phyloP scores from a whole-genome alignment of 2,888 invertebrate species.

The Euplexia lucipara region DNA sequence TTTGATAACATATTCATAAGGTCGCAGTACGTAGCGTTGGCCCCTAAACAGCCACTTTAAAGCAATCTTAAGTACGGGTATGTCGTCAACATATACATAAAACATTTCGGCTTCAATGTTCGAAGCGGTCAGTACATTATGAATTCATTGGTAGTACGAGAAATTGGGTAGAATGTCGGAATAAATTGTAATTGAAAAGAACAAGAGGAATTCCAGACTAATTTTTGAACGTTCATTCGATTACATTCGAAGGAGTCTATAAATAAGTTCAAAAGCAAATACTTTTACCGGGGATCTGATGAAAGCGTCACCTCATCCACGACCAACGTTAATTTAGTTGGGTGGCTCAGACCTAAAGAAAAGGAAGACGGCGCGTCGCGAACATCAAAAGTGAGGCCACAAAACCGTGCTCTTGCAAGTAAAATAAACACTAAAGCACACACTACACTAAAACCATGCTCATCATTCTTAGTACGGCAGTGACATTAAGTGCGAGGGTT shows the following conservation, averaged over 20 bases:
- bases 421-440: no score
- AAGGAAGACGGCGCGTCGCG: no score
- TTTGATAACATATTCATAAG: slow-evolving; percentile 41
- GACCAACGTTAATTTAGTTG: background rate
- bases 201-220: slow-evolving; percentile 30
- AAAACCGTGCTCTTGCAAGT: no score
- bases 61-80: slow-evolving; percentile 41
- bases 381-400: no score
- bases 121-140: slow-evolving; percentile 40
- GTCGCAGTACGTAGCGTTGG: slow-evolving; percentile 7
- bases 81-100: slow-evolving; percentile 29
- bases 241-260: slow-evolving; percentile 12
- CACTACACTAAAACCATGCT: no score
- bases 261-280: slow-evolving; percentile 22
- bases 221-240: slow-evolving; percentile 36
- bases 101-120: slow-evolving; percentile 27
- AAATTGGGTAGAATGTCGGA: slow-evolving; percentile 30
- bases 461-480: no score
- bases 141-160: slow-evolving; percentile 39
- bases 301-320: background rate
- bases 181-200: slow-evolving; percentile 33
- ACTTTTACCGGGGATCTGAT: slow-evolving; percentile 13
- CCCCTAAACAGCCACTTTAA: slow-evolving; percentile 12
- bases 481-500: no score
- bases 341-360: no score